Evolutionary conservation across 2,888 invertebrate species (phyloP), one percentile per base, ranked within the genome.

Genomic region (Agrotis puta): DNA sequence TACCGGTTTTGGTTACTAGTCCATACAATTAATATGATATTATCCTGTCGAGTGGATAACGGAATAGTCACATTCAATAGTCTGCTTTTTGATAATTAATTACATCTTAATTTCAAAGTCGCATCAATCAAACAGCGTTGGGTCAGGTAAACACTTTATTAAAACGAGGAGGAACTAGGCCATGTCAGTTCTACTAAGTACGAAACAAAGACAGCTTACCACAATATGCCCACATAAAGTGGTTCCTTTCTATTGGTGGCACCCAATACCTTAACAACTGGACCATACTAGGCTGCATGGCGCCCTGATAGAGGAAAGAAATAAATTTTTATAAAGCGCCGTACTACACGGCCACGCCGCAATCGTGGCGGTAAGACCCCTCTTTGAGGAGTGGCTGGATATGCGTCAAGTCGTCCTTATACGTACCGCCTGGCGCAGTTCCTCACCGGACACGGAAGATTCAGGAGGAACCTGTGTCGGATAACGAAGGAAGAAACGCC

Each of bases 161-260:
- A 20, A 6, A 39, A 43, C 22, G n/a, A 1, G n/a, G 39, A 16
- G n/a, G 16, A 65, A 65, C 14, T 51, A 66, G 16, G 20, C 6
- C 57, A 45, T 43, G 13, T 45, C 2, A 7, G 48, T 50, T 45
- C 2, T 18, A 33, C 18, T 2, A 24, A n/a, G 14, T 45, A 58
- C 13, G n/a, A 22, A 33, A 0, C 16, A 20, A 54, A 24, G 0
- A 47, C 11, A 47, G 16, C 92, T 92, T 85, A 95, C 95, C 95
- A 85, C 95, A 95, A 79, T 95, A 95, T 2, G 95, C 94, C 95
- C 95, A 96, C 92, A 95, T 94, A 68, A 95, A 96, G 84, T 95
- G 91, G 81, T 94, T 93, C 71, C 96, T 91, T 82, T 96, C 95
- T n/a, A 90, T 90, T 3, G 95, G 95, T 18, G 95, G 95, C 16